Percentiles rank a stretch among this genome's conserved stretches.
Conservation (phyloP, 2,888 invertebrate species). For the Kryphioiulus occultus region DNA sequence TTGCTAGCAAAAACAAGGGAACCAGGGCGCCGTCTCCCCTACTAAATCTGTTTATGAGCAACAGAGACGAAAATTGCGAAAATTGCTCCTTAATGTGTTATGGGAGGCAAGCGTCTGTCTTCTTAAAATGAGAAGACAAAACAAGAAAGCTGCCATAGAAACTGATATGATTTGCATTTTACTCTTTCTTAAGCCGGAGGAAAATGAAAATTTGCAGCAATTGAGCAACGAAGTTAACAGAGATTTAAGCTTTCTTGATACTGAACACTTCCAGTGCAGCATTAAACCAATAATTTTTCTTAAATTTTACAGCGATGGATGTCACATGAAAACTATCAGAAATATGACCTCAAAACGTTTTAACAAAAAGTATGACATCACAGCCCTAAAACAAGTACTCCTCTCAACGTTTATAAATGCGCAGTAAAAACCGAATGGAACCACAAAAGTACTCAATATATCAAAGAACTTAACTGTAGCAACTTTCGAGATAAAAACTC, state of each 20-base stretch:
- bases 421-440: no score
- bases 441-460: no score
- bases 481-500: no score
- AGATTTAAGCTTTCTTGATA: not conserved
- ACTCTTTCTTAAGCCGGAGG: not conserved
- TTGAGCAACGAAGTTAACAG: not conserved
- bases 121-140: not conserved
- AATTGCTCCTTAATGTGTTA: not conserved
- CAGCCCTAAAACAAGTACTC: no score
- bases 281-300: no score
- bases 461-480: no score
- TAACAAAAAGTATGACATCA: no score
- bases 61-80: not conserved
- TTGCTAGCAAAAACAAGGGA: not conserved
- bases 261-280: not conserved
- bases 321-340: no score
- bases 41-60: not conserved
- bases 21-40: not conserved
- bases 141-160: not conserved
- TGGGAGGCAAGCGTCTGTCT: not conserved
- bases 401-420: not conserved
- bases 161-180: conserved; percentile 3
- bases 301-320: not conserved
- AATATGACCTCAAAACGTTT: no score
- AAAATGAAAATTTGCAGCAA: not conserved